Evolutionary conservation across 2,797 vertebrate species (phyloP), one percentile per base, ranked within the genome.

Genomic region (Lycodopsis pacificus): DNA sequence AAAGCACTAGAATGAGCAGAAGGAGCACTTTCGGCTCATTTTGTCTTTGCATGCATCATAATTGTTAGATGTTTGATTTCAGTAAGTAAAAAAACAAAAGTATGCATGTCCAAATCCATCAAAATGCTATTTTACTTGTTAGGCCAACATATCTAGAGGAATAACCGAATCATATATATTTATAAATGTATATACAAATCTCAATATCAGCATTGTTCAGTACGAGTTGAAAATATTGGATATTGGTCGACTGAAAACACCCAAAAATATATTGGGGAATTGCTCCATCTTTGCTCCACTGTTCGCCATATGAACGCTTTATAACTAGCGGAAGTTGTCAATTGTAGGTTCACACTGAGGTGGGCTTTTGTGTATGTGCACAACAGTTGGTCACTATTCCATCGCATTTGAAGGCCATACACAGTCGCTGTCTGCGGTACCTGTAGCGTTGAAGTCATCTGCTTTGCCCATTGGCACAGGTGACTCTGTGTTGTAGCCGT

Each of bases 401-500:
- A 20, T 3, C 19, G 5, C 38, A 10, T 65, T 19, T 25, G 2
- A 44, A 57, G 32, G 7, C 32, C 32, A 7, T 34, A 19, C 40
- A 46, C 10, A n/a, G 12, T 13, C 4, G 7, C 22, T 48, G 3
- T 73, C 5, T 66, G 49, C 57, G 19, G 25, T 83, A 93, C 92
- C 89, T 92, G 82, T 78, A 63, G 46, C 3, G 10, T 44, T 83
- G 27, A 80, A 71, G 71, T 95, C 85, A 7, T 91, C 82, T 48
- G 65, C 22, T 72, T 14, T 72, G 9, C 68, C 48, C 56, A 44
- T 62, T 11, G 79, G 65, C 17, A 14, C 2, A 0, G 77, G n/a
- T 19, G 77, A n/a, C 0, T 91, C 91, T 66, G 72, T 8, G 36
- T 19, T 88, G 71, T 79, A 83, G 32, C n/a, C 69, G 46, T 81